Evolutionary conservation across 2,888 invertebrate genomes (phyloP), one percentile per base, ranked within the genome.

Genomic region (Athetis lepigone): DNA sequence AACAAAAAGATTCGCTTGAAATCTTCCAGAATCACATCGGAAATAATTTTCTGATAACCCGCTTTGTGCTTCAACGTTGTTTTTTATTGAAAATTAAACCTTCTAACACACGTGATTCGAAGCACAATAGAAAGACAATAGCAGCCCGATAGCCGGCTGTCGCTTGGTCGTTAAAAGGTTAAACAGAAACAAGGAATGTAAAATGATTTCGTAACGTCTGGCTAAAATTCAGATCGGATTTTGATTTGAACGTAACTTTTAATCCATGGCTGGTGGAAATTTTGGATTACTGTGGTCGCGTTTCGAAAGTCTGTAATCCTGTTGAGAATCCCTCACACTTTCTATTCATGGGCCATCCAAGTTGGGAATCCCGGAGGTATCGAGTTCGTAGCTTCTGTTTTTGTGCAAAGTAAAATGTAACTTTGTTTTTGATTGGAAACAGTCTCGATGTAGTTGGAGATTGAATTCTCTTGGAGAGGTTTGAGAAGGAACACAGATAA

Each of bases 11-110:
- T 70, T 36, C 58, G 54, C 49, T 18, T 21, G 45, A 57, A 57
- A 57, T 54, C 49, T 74, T 57, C 29, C 29, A 1, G 43, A 70
- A 70, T 75, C 47, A 49, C 51, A 63, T 72, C 75, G 58, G 70
- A 75, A 70, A 40, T 45, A 70, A 72, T 72, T 70, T 54, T 52
- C 33, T 19, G 59, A 70, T 50, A 46, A 43, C 49, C 23, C 21
- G 13, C 37, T 56, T 40, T 63, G 37, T 50, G 37, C 18, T 21
- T 2, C 11, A 42, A 6, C 37, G n/a, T 70, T 51, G 42, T 16
- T 67, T 51, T 57, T 59, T 39, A 57, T 57, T 36, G 52, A 62
- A 64, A 65, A 75, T 75, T 55, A 37, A n/a, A n/a, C n/a, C n/a
- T n/a, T n/a, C n/a, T n/a, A n/a, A n/a, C n/a, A n/a, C n/a, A n/a